Evolutionary conservation across 2,113 vertebrate species (phyloP).

Genomic region (Fregata magnificens): DNA sequence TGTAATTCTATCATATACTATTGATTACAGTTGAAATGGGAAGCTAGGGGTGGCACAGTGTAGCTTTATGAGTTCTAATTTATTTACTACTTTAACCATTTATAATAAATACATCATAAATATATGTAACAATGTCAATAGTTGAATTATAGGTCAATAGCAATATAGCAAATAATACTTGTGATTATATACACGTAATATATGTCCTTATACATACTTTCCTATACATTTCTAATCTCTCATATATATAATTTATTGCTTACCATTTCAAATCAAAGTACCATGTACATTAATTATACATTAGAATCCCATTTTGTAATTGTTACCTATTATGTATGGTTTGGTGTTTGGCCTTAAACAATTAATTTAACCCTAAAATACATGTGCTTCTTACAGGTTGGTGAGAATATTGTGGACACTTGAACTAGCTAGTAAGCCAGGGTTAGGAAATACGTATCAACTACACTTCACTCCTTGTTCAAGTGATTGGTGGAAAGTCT

Average conservation of each 20-base stretch:
- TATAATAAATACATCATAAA: not conserved
- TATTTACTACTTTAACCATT: not conserved
- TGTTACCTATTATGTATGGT: not conserved
- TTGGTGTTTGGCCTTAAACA: not conserved
- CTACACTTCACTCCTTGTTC: not conserved
- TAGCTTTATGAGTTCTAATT: not conserved
- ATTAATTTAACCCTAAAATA: not conserved
- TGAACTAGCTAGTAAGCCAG: not conserved
- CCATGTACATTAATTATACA: not conserved
- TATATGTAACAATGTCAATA: not conserved
- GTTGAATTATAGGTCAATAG: not conserved
- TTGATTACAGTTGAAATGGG: not conserved
- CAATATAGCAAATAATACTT: not conserved
- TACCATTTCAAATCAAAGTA: not conserved
- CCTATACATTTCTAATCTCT: not conserved
- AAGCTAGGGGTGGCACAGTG: not conserved
- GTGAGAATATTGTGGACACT: not conserved
- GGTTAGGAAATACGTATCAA: not conserved
- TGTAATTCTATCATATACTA: not conserved
- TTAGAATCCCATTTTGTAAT: not conserved
- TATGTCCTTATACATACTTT: not conserved
- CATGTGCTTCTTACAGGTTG: not conserved
- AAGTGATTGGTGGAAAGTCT: not conserved
- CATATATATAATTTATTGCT: not conserved
- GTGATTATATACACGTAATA: not conserved